Evolutionary conservation across 2,888 invertebrate species (phyloP).

Genomic region (Chrysolina americana): DNA sequence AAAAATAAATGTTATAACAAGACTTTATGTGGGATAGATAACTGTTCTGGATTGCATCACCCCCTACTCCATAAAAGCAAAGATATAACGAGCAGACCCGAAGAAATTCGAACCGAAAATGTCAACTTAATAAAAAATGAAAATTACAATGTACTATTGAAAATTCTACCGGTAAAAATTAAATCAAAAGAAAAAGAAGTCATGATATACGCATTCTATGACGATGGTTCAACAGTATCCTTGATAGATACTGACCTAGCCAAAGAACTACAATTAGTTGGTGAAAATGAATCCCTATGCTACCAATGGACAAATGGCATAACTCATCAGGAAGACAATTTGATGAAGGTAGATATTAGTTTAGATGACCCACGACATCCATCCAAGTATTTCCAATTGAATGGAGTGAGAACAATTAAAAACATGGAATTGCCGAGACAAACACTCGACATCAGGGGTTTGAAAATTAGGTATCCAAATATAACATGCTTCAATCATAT

Average conservation of each 20-base stretch:
- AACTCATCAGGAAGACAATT: slow-evolving; percentile 13
- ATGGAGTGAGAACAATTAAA: background rate
- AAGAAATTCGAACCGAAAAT: too few relatives aligned
- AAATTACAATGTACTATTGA: background rate
- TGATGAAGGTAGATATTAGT: background rate
- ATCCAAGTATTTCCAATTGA: slow-evolving; percentile 1
- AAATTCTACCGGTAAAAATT: background rate
- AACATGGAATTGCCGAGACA: slow-evolving; percentile 9
- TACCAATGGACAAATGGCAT: slow-evolving; percentile 24
- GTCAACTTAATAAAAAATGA: too few relatives aligned
- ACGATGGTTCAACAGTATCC: slow-evolving; percentile 22
- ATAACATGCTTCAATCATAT: too few relatives aligned
- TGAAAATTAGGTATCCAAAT: too few relatives aligned
- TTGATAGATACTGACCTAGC: slow-evolving; percentile 16
- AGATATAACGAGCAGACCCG: too few relatives aligned
- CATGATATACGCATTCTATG: slow-evolving; percentile 11
- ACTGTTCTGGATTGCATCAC: too few relatives aligned
- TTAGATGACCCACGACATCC: background rate
- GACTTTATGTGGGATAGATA: too few relatives aligned
- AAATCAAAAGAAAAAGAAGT: background rate
- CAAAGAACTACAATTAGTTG: background rate
- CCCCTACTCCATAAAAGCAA: too few relatives aligned
- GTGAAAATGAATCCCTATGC: slow-evolving; percentile 14
- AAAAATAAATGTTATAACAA: background rate
- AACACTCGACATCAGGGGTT: slow-evolving; percentile 6